Evolutionary conservation across 2,797 vertebrate genomes (phyloP), one percentile per base, ranked within the genome.

Genomic region (Darevskia mixta): DNA sequence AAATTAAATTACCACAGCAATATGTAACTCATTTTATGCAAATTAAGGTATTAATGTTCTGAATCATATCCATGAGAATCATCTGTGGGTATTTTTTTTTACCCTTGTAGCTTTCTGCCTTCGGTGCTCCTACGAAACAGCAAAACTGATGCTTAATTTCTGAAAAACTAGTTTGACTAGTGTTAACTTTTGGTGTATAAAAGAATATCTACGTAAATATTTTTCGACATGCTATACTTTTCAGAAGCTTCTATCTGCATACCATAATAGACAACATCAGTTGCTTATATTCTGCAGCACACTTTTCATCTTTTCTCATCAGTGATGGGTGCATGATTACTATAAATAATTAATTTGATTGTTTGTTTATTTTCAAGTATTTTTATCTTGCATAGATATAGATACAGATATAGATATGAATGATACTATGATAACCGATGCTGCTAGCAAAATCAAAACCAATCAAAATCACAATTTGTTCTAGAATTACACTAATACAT

Each of bases 11-110:
- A 98, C 97, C 95, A 95, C 96, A 96, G 95, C 97, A 98, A 97
- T 97, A 98, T 98, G 98, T 98, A 97, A 97, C 98, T 98, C 97
- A 98, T 98, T 98, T 98, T 98, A 98, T 98, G 97, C 98, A 98
- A 98, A 98, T 98, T 96, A 98, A 96, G 96, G 97, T 98, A 97
- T 98, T 98, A 98, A 98, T 98, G 98, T 98, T 98, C 98, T 98
- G 98, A 97, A 97, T 98, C 97, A 4, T 89, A 96, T 97, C 97
- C 96, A 95, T 97, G 97, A 96, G 97, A 97, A 97, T 95, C 94
- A 95, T 95, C 96, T 97, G 49, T 55, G 49, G 97, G 96, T 97
- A 96, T 96, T 94, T 97, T 29, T 45, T 55, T 55, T n/a, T n/a
- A 55, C 49, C 27, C 96, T 97, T 97, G 96, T 94, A 96, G 96